These are phyloP conservation scores for Onchidella celtica DNA, from an alignment of 2,888 invertebrate genomes.

Conservation along the genomic window DNA sequence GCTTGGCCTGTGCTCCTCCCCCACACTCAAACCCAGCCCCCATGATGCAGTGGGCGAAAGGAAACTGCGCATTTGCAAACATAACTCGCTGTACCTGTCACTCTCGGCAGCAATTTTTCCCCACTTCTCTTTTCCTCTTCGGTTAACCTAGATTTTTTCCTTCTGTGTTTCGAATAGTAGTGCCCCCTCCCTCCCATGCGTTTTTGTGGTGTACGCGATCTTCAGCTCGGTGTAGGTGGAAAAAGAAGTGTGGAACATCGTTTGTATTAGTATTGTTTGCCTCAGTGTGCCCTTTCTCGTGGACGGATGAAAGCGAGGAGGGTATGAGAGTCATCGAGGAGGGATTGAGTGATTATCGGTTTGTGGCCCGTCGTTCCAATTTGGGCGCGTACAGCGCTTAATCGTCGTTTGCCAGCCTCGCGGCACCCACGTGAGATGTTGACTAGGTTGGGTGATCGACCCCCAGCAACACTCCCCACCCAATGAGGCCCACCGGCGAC, in stretches of 20 bases:
- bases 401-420: neutral
- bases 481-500: conserved; percentile 24
- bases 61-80: neutral
- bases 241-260: no score
- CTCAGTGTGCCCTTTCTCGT: conserved; percentile 48
- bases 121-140: neutral
- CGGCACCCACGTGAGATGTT: neutral
- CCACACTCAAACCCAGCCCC: neutral
- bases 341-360: neutral
- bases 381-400: neutral
- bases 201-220: no score
- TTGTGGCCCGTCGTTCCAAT: neutral
- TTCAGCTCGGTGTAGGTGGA: no score
- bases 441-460: neutral
- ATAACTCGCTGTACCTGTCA: neutral
- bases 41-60: neutral
- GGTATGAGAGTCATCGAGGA: neutral
- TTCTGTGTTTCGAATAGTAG: no score
- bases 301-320: conserved; percentile 51
- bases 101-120: neutral
- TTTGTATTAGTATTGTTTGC: no score
- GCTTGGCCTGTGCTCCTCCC: neutral
- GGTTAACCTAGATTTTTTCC: neutral
- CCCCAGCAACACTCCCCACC: neutral
- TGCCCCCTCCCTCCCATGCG: neutral